Percentiles rank a stretch among this genome's conserved stretches.
Evolutionary conservation across 2,113 vertebrate species (phyloP).

Genomic region (Chitala chitala): DNA sequence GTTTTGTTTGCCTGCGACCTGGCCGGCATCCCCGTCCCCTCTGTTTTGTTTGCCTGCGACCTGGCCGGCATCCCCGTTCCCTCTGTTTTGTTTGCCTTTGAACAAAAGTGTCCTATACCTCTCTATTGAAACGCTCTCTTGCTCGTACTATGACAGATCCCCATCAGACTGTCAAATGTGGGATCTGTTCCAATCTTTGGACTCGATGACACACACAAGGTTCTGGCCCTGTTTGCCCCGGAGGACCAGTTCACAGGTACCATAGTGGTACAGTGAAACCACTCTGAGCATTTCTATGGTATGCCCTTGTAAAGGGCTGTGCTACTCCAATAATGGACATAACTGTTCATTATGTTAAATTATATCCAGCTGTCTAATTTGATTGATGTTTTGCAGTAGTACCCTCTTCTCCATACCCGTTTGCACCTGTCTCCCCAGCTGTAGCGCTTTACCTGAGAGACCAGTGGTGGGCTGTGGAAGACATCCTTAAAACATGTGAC

Average conservation of each 20-base stretch:
- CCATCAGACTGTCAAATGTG: conserved; percentile 67
- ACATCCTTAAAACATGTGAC: conserved; percentile 73
- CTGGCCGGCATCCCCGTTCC: background rate
- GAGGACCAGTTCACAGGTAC: conserved; percentile 67
- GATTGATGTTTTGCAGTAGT: no score
- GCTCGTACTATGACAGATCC: conserved; percentile 56
- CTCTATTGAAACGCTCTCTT: background rate
- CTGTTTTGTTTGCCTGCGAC: background rate
- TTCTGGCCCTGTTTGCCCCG: conserved; percentile 82
- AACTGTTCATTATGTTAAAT: no score
- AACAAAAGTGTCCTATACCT: background rate
- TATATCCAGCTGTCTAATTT: no score
- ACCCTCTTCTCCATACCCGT: no score
- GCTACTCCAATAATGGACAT: no score
- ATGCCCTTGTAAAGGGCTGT: no score
- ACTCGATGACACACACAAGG: conserved; percentile 59
- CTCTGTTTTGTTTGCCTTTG: background rate
- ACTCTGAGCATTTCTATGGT: no score
- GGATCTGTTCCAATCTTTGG: conserved; percentile 78
- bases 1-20: background rate
- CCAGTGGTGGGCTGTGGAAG: conserved; percentile 79
- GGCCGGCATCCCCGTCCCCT: background rate
- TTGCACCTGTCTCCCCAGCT: no score
- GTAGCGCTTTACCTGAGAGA: conserved; percentile 76
- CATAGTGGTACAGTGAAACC: no score